phyloP scores from a whole-genome alignment of 2,797 vertebrate genomes.

The Scolopax rusticola region DNA sequence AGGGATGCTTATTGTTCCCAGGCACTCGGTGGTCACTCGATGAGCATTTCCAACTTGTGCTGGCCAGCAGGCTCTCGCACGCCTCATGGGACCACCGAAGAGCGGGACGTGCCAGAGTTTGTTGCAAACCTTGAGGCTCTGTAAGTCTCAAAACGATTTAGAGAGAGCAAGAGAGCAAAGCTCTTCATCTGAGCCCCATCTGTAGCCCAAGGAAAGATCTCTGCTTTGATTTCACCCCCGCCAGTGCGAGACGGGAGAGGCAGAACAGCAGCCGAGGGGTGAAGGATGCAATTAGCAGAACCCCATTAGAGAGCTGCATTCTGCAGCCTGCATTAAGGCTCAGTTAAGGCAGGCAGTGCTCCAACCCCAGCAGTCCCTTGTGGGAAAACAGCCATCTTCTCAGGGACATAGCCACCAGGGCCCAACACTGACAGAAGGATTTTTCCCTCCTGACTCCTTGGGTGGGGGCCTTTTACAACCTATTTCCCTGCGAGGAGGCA shows the following conservation, averaged over 20 bases:
- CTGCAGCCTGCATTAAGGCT: not conserved
- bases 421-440: not conserved
- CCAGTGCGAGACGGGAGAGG: not conserved
- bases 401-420: rapidly evolving
- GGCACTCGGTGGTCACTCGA: rapidly evolving
- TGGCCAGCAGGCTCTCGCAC: rapidly evolving
- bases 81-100: rapidly evolving
- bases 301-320: rapidly evolving
- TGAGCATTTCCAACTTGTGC: not conserved
- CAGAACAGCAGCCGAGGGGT: rapidly evolving
- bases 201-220: not conserved
- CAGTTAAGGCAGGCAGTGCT: not conserved
- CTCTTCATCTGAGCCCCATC: not conserved
- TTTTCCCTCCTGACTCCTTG: not conserved
- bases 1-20: not conserved
- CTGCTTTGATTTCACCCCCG: not conserved
- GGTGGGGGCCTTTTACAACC: not conserved
- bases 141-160: not conserved
- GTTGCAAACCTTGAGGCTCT: too few species aligned
- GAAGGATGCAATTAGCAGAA: not conserved
- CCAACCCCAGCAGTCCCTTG: not conserved
- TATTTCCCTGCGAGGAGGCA: not conserved
- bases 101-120: too few species aligned
- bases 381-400: not conserved
- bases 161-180: not conserved